A percentile compares a stretch with the other conserved stretches of the same genome.
These are phyloP conservation scores for Cairina moschata DNA, from an alignment of 2,113 vertebrate species.

Conservation along the genomic window DNA sequence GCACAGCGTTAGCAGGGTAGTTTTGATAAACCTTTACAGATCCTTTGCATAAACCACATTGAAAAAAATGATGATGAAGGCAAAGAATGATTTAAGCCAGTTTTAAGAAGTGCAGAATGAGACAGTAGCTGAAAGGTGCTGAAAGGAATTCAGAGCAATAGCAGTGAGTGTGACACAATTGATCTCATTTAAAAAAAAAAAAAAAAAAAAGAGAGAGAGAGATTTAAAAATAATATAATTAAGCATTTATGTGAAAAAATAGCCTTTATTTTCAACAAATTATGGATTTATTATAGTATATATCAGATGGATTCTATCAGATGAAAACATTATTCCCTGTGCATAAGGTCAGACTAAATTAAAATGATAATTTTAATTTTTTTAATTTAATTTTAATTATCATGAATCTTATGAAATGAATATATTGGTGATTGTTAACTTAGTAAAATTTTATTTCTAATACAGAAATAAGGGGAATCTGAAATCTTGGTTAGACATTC, in stretches of 20 bases:
- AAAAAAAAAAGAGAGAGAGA: no score
- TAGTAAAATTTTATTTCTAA: background rate
- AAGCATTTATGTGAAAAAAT: background rate
- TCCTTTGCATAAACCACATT: background rate
- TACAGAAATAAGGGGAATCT: background rate
- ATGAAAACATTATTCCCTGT: background rate
- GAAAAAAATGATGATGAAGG: background rate
- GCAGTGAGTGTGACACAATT: background rate
- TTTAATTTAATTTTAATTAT: background rate
- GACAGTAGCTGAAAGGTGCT: background rate
- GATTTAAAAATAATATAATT: background rate
- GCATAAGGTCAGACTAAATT: background rate
- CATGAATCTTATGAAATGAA: background rate
- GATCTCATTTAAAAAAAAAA: background rate
- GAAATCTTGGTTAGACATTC: background rate
- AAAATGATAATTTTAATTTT: background rate
- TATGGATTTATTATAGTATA: background rate
- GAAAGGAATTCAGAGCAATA: background rate
- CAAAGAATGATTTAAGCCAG: background rate
- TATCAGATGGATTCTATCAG: background rate
- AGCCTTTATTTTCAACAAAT: background rate
- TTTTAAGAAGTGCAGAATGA: background rate
- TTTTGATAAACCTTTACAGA: background rate
- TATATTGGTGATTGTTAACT: background rate
- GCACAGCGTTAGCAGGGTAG: background rate